phyloP scores from a whole-genome alignment of 2,797 vertebrate species.

The Cynodonichthys magdalenae region DNA sequence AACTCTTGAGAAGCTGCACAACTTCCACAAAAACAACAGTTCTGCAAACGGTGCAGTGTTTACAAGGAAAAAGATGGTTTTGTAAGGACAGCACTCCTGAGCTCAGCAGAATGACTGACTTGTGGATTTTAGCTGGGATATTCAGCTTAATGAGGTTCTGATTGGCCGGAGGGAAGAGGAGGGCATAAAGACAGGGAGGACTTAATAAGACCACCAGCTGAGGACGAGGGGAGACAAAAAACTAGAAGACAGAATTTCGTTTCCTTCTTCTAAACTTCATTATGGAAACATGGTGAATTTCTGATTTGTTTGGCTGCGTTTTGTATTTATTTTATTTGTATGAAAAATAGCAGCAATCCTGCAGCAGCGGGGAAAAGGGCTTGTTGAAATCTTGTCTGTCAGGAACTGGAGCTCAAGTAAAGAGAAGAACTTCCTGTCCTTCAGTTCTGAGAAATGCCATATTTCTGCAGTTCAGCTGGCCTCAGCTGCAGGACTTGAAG shows the following conservation, averaged over 20 bases:
- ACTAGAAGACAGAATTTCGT: conserved; percentile 30
- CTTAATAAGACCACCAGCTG: conserved; percentile 67
- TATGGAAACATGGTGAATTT: conserved; percentile 57
- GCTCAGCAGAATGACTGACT: no score
- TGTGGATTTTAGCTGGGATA: not conserved
- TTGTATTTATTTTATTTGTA: conserved; percentile 10
- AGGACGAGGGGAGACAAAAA: conserved; percentile 43
- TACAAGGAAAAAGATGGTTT: no score
- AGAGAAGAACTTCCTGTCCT: not conserved
- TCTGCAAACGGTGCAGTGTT: no score
- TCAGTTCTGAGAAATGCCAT: not conserved
- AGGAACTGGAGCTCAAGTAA: not conserved
- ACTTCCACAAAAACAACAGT: no score
- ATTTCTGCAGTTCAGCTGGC: not conserved
- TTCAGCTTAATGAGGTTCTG: conserved; percentile 50
- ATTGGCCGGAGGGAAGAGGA: conserved; percentile 37
- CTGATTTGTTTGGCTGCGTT: conserved; percentile 51
- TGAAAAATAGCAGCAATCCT: conserved; percentile 7
- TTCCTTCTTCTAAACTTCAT: conserved; percentile 63
- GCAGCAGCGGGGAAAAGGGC: not conserved
- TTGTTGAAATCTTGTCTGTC: conserved; percentile 1
- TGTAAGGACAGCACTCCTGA: no score
- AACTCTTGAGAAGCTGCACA: not conserved
- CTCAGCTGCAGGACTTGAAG: not conserved
- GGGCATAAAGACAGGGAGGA: conserved; percentile 39